These are phyloP conservation scores for Aspidiotus rigidus DNA, from an alignment of 2,888 invertebrate species.

Conservation along the genomic window DNA sequence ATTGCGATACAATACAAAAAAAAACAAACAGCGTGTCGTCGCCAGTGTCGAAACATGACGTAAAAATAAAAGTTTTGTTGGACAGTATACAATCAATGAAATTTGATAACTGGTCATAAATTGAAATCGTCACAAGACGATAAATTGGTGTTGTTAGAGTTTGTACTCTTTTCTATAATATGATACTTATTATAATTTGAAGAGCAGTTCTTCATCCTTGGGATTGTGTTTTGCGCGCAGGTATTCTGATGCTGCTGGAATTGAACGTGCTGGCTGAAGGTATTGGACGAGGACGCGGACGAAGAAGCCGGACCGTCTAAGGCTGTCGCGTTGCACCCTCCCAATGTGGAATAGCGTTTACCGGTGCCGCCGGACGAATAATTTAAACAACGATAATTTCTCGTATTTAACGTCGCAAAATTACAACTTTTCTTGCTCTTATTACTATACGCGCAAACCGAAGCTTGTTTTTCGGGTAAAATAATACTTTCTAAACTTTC, in stretches of 20 bases:
- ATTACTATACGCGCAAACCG: neutral
- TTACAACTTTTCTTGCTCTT: slow-evolving; percentile 7
- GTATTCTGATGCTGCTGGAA: slow-evolving; percentile 16
- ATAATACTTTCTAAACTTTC: neutral
- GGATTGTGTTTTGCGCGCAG: slow-evolving; percentile 18
- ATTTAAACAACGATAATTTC: slow-evolving; percentile 23
- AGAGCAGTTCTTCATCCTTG: slow-evolving; percentile 6
- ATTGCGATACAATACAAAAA: too few relatives aligned
- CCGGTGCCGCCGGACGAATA: slow-evolving; percentile 5
- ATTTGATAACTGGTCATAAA: slow-evolving; percentile 19
- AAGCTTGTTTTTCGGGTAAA: neutral
- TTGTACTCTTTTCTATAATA: neutral
- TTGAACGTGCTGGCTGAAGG: neutral
- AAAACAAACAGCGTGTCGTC: too few relatives aligned
- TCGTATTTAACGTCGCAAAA: slow-evolving; percentile 24
- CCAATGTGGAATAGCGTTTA: slow-evolving; percentile 14
- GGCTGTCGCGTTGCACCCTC: slow-evolving; percentile 13
- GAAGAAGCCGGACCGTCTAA: slow-evolving; percentile 9
- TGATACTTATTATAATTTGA: slow-evolving; percentile 6
- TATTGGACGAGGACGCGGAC: neutral
- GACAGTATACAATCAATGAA: neutral
- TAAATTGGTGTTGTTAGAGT: slow-evolving; percentile 1
- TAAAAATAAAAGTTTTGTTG: too few relatives aligned
- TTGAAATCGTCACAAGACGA: slow-evolving; percentile 17
- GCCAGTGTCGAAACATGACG: too few relatives aligned